Conservation (phyloP, 1,140 invertebrate species). For the Wasmannia auropunctata region DNA sequence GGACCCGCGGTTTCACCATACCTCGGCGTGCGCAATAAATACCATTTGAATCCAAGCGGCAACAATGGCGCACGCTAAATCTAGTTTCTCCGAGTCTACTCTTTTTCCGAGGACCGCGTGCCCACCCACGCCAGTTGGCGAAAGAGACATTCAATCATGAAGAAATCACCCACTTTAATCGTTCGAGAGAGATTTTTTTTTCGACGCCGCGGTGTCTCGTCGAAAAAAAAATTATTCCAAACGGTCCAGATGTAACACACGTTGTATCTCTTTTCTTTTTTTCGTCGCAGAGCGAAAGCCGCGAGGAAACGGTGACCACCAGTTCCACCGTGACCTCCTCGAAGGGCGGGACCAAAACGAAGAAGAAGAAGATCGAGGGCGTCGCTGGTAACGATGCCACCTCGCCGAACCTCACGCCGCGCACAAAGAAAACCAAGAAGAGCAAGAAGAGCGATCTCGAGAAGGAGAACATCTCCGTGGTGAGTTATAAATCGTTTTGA, state of each 20-base stretch:
- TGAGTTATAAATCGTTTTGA: conserved; percentile 81
- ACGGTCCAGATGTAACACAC: not conserved
- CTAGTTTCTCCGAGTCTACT: conserved; percentile 1
- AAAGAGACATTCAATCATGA: not conserved
- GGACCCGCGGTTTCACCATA: conserved; percentile 25
- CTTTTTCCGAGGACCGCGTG: not conserved
- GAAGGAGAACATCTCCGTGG: conserved; percentile 88
- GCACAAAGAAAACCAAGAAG: conserved; percentile 87
- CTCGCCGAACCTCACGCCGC: conserved; percentile 82
- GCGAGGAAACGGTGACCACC: conserved; percentile 82
- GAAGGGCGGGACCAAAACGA: conserved; percentile 77
- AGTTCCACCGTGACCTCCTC: conserved; percentile 70
- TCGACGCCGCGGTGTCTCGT: not conserved
- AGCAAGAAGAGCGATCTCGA: conserved; percentile 86
- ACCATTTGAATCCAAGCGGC: conserved; percentile 7
- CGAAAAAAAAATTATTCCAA: not conserved
- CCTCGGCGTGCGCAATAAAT: conserved; percentile 17
- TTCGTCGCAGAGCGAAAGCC: conserved; percentile 79
- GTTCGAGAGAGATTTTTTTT: not conserved
- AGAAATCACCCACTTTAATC: not conserved
- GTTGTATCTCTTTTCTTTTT: not conserved
- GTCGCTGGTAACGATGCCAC: conserved; percentile 80
- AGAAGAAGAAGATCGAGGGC: conserved; percentile 84
- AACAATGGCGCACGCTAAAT: conserved; percentile 37
- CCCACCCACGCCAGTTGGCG: not conserved